Evolutionary conservation across 1,140 invertebrate genomes (phyloP).

Genomic region (Zelostemma sp.): DNA sequence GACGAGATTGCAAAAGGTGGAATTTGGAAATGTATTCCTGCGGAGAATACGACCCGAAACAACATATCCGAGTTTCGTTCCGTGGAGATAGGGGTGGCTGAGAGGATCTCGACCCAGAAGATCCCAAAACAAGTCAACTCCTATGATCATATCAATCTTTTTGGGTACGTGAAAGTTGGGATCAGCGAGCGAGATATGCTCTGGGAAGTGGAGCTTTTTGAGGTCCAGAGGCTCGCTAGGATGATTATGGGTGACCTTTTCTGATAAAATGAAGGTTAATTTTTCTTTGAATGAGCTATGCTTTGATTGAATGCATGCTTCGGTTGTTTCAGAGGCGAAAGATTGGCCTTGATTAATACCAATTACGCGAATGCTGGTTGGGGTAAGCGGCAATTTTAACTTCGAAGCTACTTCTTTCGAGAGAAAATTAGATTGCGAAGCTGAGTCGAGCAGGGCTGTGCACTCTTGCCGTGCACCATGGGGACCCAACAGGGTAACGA

Average conservation of each 20-base stretch:
- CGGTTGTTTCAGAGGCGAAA: slow-evolving; percentile 7
- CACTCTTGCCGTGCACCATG: slow-evolving; percentile 10
- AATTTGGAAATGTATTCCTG: background rate
- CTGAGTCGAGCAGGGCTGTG: slow-evolving; percentile 28
- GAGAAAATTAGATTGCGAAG: slow-evolving; percentile 39
- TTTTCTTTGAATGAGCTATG: slow-evolving; percentile 7
- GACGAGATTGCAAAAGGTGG: slow-evolving; percentile 9
- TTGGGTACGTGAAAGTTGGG: slow-evolving; percentile 39
- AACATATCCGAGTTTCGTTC: slow-evolving; percentile 31
- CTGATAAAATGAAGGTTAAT: slow-evolving; percentile 21
- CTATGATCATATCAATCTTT: slow-evolving; percentile 50
- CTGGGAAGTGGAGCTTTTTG: slow-evolving; percentile 18
- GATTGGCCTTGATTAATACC: slow-evolving; percentile 22
- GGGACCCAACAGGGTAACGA: background rate
- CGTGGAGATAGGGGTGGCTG: slow-evolving; percentile 22
- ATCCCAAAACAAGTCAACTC: slow-evolving; percentile 51
- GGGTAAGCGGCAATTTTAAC: slow-evolving; percentile 7
- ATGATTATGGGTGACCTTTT: slow-evolving; percentile 26
- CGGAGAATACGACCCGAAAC: slow-evolving; percentile 23
- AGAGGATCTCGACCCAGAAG: slow-evolving; percentile 43
- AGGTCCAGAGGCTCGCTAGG: slow-evolving; percentile 21
- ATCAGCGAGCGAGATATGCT: slow-evolving; percentile 41
- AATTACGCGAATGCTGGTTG: slow-evolving; percentile 5
- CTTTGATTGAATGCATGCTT: slow-evolving; percentile 24
- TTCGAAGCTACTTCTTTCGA: slow-evolving; percentile 12